Evolutionary conservation across 1,140 invertebrate genomes (phyloP), one percentile per base, ranked within the genome.

Genomic region (Ceratitis capitata): DNA sequence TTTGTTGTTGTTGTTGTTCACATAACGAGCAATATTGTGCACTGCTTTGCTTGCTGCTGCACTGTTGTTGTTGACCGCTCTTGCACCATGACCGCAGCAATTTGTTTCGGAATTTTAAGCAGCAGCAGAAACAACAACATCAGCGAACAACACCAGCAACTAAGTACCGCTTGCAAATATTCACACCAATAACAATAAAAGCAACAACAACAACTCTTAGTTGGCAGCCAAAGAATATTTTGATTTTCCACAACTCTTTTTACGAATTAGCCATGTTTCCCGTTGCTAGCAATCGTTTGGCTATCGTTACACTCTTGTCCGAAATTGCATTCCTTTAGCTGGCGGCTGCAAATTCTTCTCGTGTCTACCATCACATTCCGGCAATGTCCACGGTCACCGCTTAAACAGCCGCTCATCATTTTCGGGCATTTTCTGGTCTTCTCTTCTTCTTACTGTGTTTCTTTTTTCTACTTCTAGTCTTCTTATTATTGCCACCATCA

Each of bases 51-150:
- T 69, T 1, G 61, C 29, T 32, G 29, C 26, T 29, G 26, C 16
- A 29, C 23, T 64, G 61, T 69, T 19, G 32, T 69, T 69, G 12
- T 69, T n/a, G 4, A 16, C n/a, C 39, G 61, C 32, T 35, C 61
- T 69, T 69, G 35, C 32, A 82, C 86, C 89, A 89, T 87, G 83
- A 84, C 83, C 83, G n/a, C 87, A 87, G 88, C 88, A 89, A 90
- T 90, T 90, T 89, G 89, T 89, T 87, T 89, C 88, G 89, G 89
- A 90, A 90, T 90, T 90, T 90, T 90, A 90, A 90, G 89, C 88
- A 90, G 88, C 87, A 82, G 85, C 82, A 82, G 87, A 14, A 69
- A 29, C 64, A 35, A n/a, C n/a, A n/a, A n/a, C n/a, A n/a, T n/a
- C n/a, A n/a, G n/a, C n/a, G n/a, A n/a, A n/a, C n/a, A n/a, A n/a